phyloP scores from a whole-genome alignment of 2,113 vertebrate species.

The Phalacrocorax pelagicus region DNA sequence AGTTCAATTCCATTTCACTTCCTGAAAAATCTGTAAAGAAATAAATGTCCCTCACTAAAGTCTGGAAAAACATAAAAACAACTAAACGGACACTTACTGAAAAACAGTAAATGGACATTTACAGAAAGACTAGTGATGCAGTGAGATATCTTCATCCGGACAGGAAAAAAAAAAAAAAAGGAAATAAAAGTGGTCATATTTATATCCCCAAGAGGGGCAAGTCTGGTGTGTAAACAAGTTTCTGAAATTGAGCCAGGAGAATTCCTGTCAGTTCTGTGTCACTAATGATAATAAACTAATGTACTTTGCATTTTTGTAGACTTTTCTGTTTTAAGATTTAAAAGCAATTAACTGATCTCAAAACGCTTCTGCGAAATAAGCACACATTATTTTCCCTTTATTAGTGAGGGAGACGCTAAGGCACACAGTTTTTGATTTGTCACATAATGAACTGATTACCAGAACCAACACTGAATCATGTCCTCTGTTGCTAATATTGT shows the following conservation, averaged over 20 bases:
- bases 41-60: not conserved
- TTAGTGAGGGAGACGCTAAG: not conserved
- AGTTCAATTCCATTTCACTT: not conserved
- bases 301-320: not conserved
- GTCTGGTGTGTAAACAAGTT: not conserved
- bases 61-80: not conserved
- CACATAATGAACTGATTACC: not conserved
- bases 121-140: not conserved
- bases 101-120: not conserved
- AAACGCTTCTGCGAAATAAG: not conserved
- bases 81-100: not conserved
- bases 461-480: not conserved
- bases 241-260: constrained; percentile 2
- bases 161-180: not conserved
- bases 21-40: not conserved
- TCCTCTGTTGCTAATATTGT: not conserved
- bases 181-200: not conserved
- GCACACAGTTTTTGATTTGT: not conserved
- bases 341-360: constrained; percentile 26
- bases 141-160: not conserved
- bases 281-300: constrained; percentile 14
- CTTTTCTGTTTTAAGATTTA: not conserved
- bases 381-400: not conserved
- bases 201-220: not conserved
- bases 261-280: constrained; percentile 17